Base-by-base conservation (phyloP, 53 echinoderm and acorn worm genomes). In the Zoroaster sp. region DNA sequence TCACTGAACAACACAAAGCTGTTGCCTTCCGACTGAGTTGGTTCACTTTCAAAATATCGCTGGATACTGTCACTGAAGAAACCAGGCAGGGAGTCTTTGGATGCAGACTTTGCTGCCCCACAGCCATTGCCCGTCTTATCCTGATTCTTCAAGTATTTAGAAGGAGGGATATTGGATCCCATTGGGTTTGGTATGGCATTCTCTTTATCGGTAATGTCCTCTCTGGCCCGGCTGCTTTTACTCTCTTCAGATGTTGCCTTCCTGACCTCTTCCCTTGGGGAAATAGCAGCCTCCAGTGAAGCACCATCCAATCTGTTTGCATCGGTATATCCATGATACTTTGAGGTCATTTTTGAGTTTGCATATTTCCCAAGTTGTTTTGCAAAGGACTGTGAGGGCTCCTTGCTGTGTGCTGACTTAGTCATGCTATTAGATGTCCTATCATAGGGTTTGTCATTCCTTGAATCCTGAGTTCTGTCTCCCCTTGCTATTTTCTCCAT, bases 131-230 rank as follows among this genome's bases (percentile, higher is more conserved):
- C 9, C 14, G 37, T 68, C 66, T 69, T 82, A 33, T 52, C 34
- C 1, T 80, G 54, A 43, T 40, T 82, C 43, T 82, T 89, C 35
- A 81, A 82, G 82, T 81, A 89, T 25, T 82, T 82, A 31, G 90
- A 89, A 17, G 90, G 90, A 63, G 90, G 90, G n/a, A 89, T 89
- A 42, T 49, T 52, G 49, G 77, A 45, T 14, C 76, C 71, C 79
- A 78, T 69, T 11, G 70, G 78, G 72, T 88, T 79, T 7, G 78
- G 89, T 13, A 79, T 78, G 70, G 79, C 33, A 21, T 89, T 69
- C 70, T 69, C 89, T 42, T 78, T 69, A 43, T 78, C 70, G 0
- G 70, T 71, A 35, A 32, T 49, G 12, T 45, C 71, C 10, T n/a
- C 17, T 17, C 30, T 46, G 8, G 15, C 4, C 11, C 39, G 12